Percentiles rank a stretch among this genome's conserved stretches.
Evolutionary conservation across 2,113 vertebrate genomes (phyloP).

Genomic region (Nanorana parkeri): DNA sequence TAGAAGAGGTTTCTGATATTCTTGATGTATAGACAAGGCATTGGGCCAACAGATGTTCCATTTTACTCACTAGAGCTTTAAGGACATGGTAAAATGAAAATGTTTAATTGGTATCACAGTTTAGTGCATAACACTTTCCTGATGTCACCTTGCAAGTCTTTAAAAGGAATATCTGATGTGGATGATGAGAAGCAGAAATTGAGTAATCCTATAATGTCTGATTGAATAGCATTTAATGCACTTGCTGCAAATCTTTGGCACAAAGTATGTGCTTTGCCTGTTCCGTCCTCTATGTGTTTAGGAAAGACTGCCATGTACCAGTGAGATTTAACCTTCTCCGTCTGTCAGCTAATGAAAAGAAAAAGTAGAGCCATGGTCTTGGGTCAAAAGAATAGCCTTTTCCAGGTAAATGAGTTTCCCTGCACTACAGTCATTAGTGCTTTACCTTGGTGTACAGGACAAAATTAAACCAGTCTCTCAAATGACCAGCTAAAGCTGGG

Average conservation of each 20-base stretch:
- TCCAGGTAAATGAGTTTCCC: conserved; percentile 12
- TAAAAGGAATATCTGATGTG: conserved; percentile 18
- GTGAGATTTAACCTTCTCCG: conserved; percentile 23
- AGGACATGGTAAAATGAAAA: conserved; percentile 14
- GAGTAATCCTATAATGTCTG: conserved; percentile 46
- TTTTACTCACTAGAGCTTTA: background rate
- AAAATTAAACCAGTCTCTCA: background rate
- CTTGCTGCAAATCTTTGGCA: conserved; percentile 32
- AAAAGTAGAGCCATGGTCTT: conserved; percentile 6
- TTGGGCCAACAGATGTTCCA: background rate
- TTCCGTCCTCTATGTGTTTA: conserved; percentile 31
- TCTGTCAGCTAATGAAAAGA: conserved; percentile 8
- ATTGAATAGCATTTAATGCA: conserved; percentile 42
- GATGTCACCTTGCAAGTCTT: conserved; percentile 49
- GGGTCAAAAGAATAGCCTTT: background rate
- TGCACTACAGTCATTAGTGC: conserved; percentile 3
- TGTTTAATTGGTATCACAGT: background rate
- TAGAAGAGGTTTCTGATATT: background rate
- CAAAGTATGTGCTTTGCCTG: background rate
- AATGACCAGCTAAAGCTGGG: too few species aligned
- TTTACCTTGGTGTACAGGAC: background rate
- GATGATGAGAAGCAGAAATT: conserved; percentile 18
- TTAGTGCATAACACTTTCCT: conserved; percentile 12
- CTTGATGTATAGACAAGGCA: background rate
- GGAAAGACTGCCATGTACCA: background rate